Evolutionary conservation across 2,113 vertebrate genomes (phyloP).

Genomic region (Glareola pratincola): DNA sequence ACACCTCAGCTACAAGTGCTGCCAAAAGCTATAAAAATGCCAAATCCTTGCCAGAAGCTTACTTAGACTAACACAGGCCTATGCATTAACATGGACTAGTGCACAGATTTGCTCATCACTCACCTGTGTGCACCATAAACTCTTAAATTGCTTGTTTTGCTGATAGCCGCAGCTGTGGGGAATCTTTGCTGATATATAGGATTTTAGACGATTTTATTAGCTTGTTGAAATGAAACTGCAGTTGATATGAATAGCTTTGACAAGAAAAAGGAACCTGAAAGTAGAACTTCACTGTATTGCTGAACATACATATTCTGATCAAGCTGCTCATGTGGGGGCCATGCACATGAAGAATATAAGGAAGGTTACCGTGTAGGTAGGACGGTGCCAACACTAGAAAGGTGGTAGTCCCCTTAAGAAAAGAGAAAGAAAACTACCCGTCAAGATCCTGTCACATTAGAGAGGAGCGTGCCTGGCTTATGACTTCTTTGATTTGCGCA

Average conservation of each 20-base stretch:
- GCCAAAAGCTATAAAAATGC: background rate
- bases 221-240: background rate
- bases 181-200: background rate
- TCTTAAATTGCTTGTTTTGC: background rate
- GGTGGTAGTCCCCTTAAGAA: background rate
- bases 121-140: background rate
- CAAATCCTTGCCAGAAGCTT: background rate
- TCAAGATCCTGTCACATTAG: background rate
- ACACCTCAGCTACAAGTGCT: background rate
- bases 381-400: background rate
- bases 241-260: background rate
- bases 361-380: background rate
- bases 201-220: background rate
- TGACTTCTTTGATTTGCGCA: background rate
- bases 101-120: background rate
- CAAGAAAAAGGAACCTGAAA: background rate
- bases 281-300: background rate
- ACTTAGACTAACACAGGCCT: background rate
- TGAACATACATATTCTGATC: accelerated
- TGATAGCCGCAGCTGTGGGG: background rate
- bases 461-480: background rate
- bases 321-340: accelerated
- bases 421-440: background rate
- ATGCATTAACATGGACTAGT: background rate
- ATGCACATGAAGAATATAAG: background rate